These are phyloP conservation scores for Typhlichthys eigenmanni DNA, from an alignment of 2,797 vertebrate genomes.

Conservation along the genomic window DNA sequence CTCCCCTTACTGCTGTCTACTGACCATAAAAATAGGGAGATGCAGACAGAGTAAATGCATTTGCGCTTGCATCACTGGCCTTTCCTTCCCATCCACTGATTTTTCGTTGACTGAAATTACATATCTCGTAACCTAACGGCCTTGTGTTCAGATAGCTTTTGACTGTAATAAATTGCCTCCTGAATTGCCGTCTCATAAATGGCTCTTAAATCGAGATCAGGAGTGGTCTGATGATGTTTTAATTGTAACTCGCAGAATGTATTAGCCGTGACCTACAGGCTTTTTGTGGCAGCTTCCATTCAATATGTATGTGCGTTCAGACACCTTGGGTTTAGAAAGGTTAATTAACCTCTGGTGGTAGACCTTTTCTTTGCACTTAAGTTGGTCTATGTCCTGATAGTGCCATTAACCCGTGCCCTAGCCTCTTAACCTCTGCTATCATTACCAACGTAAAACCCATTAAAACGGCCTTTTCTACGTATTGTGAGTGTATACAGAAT, in stretches of 20 bases:
- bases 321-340: constrained; percentile 85
- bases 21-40: constrained; percentile 29
- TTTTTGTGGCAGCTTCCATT: constrained; percentile 77
- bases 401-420: constrained; percentile 91
- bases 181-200: constrained; percentile 71
- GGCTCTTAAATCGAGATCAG: constrained; percentile 74
- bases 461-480: constrained; percentile 91
- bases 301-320: constrained; percentile 75
- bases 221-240: constrained; percentile 78
- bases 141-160: constrained; percentile 68
- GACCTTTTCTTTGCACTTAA: constrained; percentile 90
- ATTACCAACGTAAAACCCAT: constrained; percentile 86
- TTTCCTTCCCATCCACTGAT: constrained; percentile 57
- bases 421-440: constrained; percentile 88
- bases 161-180: constrained; percentile 77
- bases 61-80: constrained; percentile 54
- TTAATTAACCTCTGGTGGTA: constrained; percentile 95
- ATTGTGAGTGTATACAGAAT: constrained; percentile 52
- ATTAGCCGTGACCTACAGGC: constrained; percentile 78
- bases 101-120: constrained; percentile 72
- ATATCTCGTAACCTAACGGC: constrained; percentile 70
- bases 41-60: constrained; percentile 36
- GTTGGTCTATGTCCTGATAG: constrained; percentile 91
- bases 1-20: constrained; percentile 22
- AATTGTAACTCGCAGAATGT: constrained; percentile 79